Base-by-base conservation (phyloP, 1,140 invertebrate genomes). In the Conus betulinus region DNA sequence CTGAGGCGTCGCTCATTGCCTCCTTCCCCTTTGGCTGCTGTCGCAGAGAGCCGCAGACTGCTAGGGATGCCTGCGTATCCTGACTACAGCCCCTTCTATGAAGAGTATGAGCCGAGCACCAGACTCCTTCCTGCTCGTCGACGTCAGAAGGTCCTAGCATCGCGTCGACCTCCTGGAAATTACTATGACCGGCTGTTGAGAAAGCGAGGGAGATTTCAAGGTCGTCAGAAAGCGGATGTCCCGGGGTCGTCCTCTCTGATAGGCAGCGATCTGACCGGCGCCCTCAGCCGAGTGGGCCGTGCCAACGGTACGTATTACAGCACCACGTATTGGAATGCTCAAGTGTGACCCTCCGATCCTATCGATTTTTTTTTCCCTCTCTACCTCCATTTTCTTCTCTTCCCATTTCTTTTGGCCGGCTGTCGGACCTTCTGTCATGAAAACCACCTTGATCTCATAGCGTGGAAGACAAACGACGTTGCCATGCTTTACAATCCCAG, bases 231-330 rank as follows among this genome's bases (percentile, higher is more conserved):
- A 39, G 78, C 67, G 63, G 87, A 87, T 3, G 87, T 85, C 79
- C 81, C 78, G 13, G 88, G 87, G 74, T 76, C 57, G 17, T 88
- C 88, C 25, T 87, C 86, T 10, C 53, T 87, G 20, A 86, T 27
- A n/a, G 81, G 52, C 3, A 87, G 88, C 84, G 86, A 90, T 52
- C 52, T 87, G 10, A 84, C 74, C 27, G 87, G 82, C 11, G 23
- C 86, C n/a, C 63, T 89, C 8, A 87, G 57, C 57, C 67, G 67
- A 23, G 67, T 71, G 67, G 67, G 17, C 11, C 67, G 67, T 13
- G 67, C 11, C 6, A 74, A 89, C 55, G 53, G 82, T 84, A 88
- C 53, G 78, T 90, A 90, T 90, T 81, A 84, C 17, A 84, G 83
- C 57, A n/a, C 20, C 27, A 71, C 67, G 67, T 71, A 4, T 71